These are phyloP conservation scores for Scelioninae gen. 2 DNA, from an alignment of 2,888 invertebrate genomes.

Conservation along the genomic window DNA sequence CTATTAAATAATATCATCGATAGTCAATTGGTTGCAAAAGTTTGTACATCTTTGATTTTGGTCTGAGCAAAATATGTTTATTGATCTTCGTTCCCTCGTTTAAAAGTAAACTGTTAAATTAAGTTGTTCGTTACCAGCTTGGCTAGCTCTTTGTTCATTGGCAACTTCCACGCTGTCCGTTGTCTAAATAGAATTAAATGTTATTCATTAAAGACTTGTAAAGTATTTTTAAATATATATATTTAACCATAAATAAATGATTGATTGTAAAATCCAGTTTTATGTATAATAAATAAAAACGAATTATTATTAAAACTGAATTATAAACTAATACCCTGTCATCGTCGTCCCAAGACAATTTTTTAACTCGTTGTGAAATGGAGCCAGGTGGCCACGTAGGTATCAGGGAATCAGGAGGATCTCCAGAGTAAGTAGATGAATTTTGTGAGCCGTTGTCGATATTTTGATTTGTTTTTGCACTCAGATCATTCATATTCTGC, in stretches of 20 bases:
- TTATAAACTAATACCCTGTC: conserved; percentile 65
- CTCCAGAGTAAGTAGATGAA: conserved; percentile 71
- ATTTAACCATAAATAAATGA: conserved; percentile 33
- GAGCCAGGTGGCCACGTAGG: conserved; percentile 82
- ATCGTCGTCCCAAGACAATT: conserved; percentile 86
- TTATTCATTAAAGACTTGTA: conserved; percentile 49
- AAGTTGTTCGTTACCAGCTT: conserved; percentile 77
- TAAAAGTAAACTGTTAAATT: conserved; percentile 85
- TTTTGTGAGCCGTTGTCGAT: conserved; percentile 67
- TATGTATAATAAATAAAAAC: conserved; percentile 25
- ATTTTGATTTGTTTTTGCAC: conserved; percentile 68
- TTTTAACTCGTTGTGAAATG: conserved; percentile 84
- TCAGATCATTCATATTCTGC: conserved; percentile 74
- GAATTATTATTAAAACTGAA: conserved; percentile 22
- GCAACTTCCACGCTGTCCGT: conserved; percentile 76
- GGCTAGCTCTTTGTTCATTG: conserved; percentile 73
- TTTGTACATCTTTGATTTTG: conserved; percentile 30
- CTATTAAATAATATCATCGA: conserved; percentile 22
- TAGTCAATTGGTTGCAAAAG: conserved; percentile 15
- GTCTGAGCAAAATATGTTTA: conserved; percentile 9
- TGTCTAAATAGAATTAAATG: conserved; percentile 71
- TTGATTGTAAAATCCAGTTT: conserved; percentile 29
- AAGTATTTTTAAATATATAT: conserved; percentile 42
- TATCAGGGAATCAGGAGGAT: conserved; percentile 71
- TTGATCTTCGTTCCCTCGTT: conserved; percentile 32